These are phyloP conservation scores for Petrolisthes cinctipes DNA, from an alignment of 2,888 invertebrate genomes.

Conservation along the genomic window DNA sequence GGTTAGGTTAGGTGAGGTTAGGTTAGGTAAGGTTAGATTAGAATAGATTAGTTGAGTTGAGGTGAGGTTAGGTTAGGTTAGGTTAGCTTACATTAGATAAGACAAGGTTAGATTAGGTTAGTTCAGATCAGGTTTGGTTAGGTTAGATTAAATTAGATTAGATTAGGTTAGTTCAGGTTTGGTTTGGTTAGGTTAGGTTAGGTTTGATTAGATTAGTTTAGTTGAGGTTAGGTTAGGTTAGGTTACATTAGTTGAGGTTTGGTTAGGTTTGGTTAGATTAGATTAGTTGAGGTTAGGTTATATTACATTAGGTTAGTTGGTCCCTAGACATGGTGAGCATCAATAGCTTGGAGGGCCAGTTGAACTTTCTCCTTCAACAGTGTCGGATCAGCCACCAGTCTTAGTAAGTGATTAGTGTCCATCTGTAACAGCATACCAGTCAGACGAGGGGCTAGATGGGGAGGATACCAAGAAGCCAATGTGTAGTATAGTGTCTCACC, in stretches of 20 bases:
- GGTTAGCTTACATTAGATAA: not conserved
- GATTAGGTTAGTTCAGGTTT: not conserved
- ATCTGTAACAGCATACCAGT: constrained; percentile 57
- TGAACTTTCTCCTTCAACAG: not conserved
- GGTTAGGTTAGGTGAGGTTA: no score
- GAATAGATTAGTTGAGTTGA: not conserved
- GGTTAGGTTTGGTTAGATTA: not conserved
- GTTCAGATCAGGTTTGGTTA: not conserved
- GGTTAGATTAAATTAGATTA: not conserved
- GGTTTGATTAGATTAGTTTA: not conserved
- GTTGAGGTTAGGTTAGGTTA: not conserved
- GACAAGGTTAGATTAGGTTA: not conserved
- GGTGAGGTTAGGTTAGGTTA: not conserved
- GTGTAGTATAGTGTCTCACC: not conserved
- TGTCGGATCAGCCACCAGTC: not conserved
- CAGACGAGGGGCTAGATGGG: not conserved
- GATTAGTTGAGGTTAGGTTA: no score
- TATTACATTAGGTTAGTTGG: not conserved
- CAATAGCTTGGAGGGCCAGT: not conserved
- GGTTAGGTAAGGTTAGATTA: not conserved
- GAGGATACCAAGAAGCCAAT: not conserved
- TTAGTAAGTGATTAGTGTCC: not conserved
- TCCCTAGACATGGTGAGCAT: not conserved
- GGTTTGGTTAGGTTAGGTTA: no score
- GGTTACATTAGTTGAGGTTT: no score